Evolutionary conservation across 1,140 invertebrate species (phyloP).

Genomic region (Caerostris extrusa): DNA sequence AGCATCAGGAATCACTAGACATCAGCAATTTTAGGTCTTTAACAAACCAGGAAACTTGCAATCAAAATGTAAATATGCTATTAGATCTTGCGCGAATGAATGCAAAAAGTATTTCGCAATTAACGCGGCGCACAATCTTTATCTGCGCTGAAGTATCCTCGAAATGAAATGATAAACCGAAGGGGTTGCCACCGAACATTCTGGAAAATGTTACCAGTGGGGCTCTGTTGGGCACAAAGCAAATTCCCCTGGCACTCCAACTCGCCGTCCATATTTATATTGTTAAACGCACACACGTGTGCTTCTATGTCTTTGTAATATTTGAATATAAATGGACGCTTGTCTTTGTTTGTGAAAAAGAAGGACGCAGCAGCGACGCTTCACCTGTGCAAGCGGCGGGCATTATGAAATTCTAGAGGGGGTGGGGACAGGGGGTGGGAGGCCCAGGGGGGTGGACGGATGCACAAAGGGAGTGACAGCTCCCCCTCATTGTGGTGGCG

Average conservation of each 20-base stretch:
- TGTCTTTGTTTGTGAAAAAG: slow-evolving; percentile 41
- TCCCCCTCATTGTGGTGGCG: slow-evolving; percentile 4
- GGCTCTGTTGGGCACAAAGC: too few relatives aligned
- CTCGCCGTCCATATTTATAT: slow-evolving; percentile 3
- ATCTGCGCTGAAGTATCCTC: too few relatives aligned
- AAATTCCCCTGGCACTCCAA: background rate
- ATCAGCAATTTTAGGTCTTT: too few relatives aligned
- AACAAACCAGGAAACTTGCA: too few relatives aligned
- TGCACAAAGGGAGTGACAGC: slow-evolving; percentile 60
- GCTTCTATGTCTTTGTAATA: background rate
- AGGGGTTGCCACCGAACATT: too few relatives aligned
- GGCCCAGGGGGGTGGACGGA: slow-evolving; percentile 5
- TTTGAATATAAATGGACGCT: slow-evolving; percentile 66
- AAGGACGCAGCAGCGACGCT: slow-evolving; percentile 5
- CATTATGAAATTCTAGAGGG: slow-evolving; percentile 21
- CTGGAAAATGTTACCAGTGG: too few relatives aligned
- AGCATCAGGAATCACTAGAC: too few relatives aligned
- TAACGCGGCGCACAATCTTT: too few relatives aligned
- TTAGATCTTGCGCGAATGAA: too few relatives aligned
- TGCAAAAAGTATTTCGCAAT: too few relatives aligned
- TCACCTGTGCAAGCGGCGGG: slow-evolving; percentile 11
- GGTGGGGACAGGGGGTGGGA: background rate
- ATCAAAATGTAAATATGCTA: too few relatives aligned
- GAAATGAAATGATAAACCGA: too few relatives aligned
- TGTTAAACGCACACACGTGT: background rate